Evolutionary conservation across 1,140 invertebrate genomes (phyloP), one percentile per base, ranked within the genome.

Genomic region (Drosophila subpulchrella): DNA sequence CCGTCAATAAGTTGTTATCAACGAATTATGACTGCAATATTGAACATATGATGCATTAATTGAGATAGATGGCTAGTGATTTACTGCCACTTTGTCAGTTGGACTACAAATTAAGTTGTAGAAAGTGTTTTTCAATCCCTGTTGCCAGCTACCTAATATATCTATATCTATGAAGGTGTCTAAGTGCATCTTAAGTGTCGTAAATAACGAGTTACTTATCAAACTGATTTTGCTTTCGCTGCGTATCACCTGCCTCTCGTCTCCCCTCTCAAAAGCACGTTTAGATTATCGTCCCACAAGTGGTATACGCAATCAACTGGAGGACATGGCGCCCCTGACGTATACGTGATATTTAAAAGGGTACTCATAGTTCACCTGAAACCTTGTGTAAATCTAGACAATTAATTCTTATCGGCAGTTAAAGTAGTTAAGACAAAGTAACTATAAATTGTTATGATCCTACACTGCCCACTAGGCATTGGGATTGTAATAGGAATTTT

Each of bases 351-450:
- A 20, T 32, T 8, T 20, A 3, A 42, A 12, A 42, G 36, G 39
- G 24, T 51, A 17, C 24, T 30, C n/a, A 50, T 30, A 17, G n/a
- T 17, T 10, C 4, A 44, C 42, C 42, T 47, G 44, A 54, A 46
- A 24, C 51, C 67, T 81, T 79, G 86, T 91, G 82, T 58, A 91
- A 82, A 90, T 86, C 79, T 82, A 74, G 75, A 75, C 79, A 74
- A 36, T 39, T 36, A 41, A 41, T 70, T 58, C 83, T 88, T 86
- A 86, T 86, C 83, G 83, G 70, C 83, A 86, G 55, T 57, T 57
- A 65, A 76, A 56, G 58, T 57, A 78, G 68, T 81, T 63, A 41
- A 78, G 47, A 54, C 41, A 56, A 51, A 41, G 42, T 66, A 20
- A 20, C 20, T 20, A 66, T 71, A 63, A 71, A 62, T 73, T 71